These are phyloP conservation scores for Argyra leucocephala DNA, from an alignment of 2,888 invertebrate species.

Conservation along the genomic window DNA sequence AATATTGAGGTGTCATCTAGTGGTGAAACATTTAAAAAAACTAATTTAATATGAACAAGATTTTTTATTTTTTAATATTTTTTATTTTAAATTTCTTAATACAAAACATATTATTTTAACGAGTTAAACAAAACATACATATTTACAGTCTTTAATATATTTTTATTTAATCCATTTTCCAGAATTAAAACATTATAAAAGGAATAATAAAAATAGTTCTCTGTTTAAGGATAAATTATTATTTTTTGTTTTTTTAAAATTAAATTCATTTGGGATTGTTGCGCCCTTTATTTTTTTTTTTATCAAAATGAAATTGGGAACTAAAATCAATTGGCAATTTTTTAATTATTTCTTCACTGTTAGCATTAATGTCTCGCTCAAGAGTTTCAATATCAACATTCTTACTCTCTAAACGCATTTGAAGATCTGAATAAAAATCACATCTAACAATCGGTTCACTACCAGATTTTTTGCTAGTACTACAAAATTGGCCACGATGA, in stretches of 20 bases:
- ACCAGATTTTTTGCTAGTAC: slow-evolving; percentile 35
- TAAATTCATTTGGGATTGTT: neutral
- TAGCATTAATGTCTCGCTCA: slow-evolving; percentile 37
- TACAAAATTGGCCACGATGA: slow-evolving; percentile 40
- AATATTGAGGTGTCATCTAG: neutral
- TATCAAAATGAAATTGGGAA: slow-evolving; percentile 35
- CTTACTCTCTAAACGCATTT: slow-evolving; percentile 40
- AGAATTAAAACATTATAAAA: neutral
- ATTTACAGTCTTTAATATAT: neutral
- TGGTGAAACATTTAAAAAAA: neutral
- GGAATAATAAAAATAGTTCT: neutral
- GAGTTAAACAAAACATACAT: neutral
- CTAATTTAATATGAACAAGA: too few species aligned
- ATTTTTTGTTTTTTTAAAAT: too few species aligned
- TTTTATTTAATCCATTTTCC: neutral
- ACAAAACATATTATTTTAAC: too few species aligned
- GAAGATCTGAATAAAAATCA: slow-evolving; percentile 42
- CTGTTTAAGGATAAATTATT: neutral
- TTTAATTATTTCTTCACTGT: slow-evolving; percentile 34
- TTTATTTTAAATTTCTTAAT: too few species aligned
- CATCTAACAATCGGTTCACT: slow-evolving; percentile 40
- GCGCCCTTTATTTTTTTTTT: slow-evolving; percentile 7
- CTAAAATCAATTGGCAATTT: slow-evolving; percentile 36
- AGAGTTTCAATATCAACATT: slow-evolving; percentile 39
- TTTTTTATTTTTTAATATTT: too few species aligned